Evolutionary conservation across 2,113 vertebrate species (phyloP).

Genomic region (Hylia prasina): DNA sequence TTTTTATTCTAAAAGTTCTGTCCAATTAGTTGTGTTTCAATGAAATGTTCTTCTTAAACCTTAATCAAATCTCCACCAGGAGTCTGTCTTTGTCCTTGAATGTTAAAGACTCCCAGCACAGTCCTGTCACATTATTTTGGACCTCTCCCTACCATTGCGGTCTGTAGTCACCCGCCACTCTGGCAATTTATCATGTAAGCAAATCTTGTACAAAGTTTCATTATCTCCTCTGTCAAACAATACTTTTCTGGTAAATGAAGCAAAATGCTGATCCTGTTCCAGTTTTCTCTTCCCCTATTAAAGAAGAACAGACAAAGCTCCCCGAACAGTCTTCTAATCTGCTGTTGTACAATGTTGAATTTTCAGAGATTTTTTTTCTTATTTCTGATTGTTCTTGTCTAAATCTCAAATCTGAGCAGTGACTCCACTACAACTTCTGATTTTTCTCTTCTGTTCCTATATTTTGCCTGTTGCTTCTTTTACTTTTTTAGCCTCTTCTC

Average conservation of each 20-base stretch:
- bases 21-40: neutral
- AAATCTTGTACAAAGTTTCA: neutral
- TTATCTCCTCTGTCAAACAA: neutral
- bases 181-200: neutral
- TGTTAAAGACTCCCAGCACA: neutral
- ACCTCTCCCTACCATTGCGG: neutral
- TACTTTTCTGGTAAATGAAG: neutral
- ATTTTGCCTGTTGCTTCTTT: neutral
- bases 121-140: neutral
- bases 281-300: neutral
- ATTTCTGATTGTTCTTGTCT: neutral
- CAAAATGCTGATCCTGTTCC: neutral
- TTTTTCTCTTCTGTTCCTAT: neutral
- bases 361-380: neutral
- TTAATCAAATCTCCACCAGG: neutral
- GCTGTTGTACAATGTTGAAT: neutral
- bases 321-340: neutral
- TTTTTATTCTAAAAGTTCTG: neutral
- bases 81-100: neutral
- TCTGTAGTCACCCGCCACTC: neutral
- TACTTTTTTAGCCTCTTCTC: neutral
- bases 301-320: neutral
- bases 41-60: neutral
- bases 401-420: neutral
- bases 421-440: neutral